These are phyloP conservation scores for Ichneumoninae sp. DNA, from an alignment of 2,888 invertebrate genomes.

Conservation along the genomic window DNA sequence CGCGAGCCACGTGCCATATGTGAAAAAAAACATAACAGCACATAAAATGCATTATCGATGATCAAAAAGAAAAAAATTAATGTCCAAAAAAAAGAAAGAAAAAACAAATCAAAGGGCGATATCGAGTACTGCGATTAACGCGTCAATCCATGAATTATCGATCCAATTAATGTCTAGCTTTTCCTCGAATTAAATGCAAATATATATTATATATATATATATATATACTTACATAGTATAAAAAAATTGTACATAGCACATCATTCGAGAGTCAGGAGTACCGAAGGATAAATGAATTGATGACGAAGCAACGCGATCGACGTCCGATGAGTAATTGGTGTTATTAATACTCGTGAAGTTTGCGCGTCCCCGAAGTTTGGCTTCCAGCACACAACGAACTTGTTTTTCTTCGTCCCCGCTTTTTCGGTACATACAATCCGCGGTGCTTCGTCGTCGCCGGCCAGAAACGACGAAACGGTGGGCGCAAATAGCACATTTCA, in stretches of 20 bases:
- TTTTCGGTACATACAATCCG: background rate
- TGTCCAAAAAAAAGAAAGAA: conserved; percentile 2
- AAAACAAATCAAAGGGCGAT: conserved; percentile 1
- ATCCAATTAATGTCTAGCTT: conserved; percentile 30
- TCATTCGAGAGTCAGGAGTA: conserved; percentile 33
- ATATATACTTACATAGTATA: conserved; percentile 20
- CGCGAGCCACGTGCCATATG: background rate
- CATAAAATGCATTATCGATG: conserved; percentile 8
- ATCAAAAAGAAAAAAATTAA: background rate
- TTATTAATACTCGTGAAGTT: background rate
- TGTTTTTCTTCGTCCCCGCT: background rate
- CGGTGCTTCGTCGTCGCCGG: background rate
- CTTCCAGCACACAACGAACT: background rate
- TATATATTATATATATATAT: conserved; percentile 40
- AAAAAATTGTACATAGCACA: conserved; percentile 53
- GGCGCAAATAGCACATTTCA: no score
- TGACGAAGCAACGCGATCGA: background rate
- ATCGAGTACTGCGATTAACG: background rate
- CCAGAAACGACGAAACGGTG: background rate
- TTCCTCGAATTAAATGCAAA: conserved; percentile 29
- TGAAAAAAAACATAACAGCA: background rate
- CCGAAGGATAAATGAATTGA: conserved; percentile 46
- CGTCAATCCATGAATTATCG: conserved; percentile 36
- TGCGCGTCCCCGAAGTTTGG: background rate
- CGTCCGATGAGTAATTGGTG: background rate